A percentile compares a stretch with the other conserved stretches of the same genome.
phyloP scores from a whole-genome alignment of 2,113 vertebrate species.

The Dicerorhinus sumatrensis region DNA sequence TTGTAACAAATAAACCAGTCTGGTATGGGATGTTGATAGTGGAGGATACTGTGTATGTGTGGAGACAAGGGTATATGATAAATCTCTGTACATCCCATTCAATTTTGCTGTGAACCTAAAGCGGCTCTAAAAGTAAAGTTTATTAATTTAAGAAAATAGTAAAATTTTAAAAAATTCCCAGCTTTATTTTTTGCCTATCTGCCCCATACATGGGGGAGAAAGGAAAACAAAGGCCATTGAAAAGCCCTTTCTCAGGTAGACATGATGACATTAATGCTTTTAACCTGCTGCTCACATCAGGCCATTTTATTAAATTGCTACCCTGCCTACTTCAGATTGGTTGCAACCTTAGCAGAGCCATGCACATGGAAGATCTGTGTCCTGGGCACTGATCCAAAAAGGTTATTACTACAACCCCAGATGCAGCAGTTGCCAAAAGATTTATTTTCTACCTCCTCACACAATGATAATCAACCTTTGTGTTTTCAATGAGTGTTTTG shows the following conservation, averaged over 20 bases:
- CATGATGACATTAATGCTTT: slow-evolving; percentile 40
- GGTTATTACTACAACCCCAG: slow-evolving; percentile 46
- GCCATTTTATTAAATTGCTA: slow-evolving; percentile 55
- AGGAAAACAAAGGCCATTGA: not conserved
- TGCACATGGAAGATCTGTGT: slow-evolving; percentile 38
- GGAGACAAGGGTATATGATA: not conserved
- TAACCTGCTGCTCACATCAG: not conserved
- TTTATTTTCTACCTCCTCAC: slow-evolving; percentile 57
- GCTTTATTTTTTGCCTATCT: not conserved
- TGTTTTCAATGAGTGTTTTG: slow-evolving; percentile 60
- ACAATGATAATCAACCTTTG: slow-evolving; percentile 62
- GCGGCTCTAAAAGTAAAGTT: not conserved
- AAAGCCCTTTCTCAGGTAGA: not conserved
- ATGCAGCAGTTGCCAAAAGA: slow-evolving; percentile 50
- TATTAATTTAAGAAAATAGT: not conserved
- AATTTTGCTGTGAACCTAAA: not conserved
- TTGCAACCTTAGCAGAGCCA: slow-evolving; percentile 36
- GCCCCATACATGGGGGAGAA: not conserved
- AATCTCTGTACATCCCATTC: not conserved
- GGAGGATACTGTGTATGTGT: not conserved
- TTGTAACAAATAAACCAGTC: not conserved
- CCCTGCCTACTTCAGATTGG: not conserved
- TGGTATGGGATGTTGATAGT: not conserved
- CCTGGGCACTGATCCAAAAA: slow-evolving; percentile 61
- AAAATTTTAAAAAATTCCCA: not conserved